Percentiles rank a stretch among this genome's conserved stretches.
phyloP scores from a whole-genome alignment of 2,797 vertebrate genomes.

The Hirundo rustica region DNA sequence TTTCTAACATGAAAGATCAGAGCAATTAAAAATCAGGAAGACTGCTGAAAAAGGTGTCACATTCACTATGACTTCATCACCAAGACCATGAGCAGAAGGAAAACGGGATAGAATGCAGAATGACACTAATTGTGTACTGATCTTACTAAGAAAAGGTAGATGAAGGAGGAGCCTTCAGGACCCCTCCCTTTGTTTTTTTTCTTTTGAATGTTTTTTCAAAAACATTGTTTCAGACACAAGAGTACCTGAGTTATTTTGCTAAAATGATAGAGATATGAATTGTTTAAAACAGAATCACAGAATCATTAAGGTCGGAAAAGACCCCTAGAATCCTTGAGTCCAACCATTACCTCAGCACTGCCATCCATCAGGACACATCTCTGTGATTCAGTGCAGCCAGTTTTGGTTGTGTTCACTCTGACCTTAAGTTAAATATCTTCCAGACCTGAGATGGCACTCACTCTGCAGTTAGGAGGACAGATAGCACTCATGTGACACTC shows the following conservation, averaged over 20 bases:
- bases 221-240: background rate
- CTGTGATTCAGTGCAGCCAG: background rate
- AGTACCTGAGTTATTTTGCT: background rate
- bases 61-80: background rate
- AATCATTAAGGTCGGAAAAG: background rate
- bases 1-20: background rate
- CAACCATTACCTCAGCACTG: background rate
- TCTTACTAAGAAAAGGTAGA: background rate
- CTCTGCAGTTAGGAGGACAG: background rate
- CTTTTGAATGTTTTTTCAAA: background rate
- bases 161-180: background rate
- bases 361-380: background rate
- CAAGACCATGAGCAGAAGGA: background rate
- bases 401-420: background rate
- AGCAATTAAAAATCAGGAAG: background rate
- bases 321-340: background rate
- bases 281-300: background rate
- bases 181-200: background rate
- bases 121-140: background rate
- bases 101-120: background rate
- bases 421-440: background rate
- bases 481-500: background rate
- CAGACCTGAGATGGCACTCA: background rate
- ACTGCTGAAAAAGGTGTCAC: background rate
- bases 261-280: background rate